phyloP scores from a whole-genome alignment of 2,113 vertebrate species.

The Hyperopisus bebe region DNA sequence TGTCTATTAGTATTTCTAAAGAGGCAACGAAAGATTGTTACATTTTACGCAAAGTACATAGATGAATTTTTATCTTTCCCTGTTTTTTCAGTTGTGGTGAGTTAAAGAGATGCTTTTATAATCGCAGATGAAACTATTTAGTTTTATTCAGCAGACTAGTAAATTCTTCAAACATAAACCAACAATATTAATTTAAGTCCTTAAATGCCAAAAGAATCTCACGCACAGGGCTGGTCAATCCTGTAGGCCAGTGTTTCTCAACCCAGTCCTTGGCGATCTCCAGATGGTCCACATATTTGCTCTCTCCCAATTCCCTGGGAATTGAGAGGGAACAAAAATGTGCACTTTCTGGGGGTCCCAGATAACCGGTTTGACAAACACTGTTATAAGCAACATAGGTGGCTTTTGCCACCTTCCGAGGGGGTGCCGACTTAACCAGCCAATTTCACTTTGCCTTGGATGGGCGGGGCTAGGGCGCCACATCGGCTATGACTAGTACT shows the following conservation, averaged over 20 bases:
- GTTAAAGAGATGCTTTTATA: neutral
- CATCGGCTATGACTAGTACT: neutral
- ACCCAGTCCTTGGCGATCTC: neutral
- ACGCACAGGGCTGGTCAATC: neutral
- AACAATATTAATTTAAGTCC: neutral
- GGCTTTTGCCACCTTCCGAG: neutral
- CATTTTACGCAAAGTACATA: neutral
- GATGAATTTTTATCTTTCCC: neutral
- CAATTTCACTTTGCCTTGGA: neutral
- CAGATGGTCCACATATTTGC: neutral
- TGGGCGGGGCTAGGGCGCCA: neutral
- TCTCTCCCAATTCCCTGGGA: neutral
- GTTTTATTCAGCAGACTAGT: neutral
- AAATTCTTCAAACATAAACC: neutral
- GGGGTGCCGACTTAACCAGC: neutral
- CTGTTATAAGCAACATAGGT: neutral
- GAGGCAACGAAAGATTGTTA: neutral
- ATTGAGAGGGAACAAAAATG: neutral
- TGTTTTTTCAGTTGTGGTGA: neutral
- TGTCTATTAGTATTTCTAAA: neutral
- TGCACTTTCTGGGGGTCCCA: neutral
- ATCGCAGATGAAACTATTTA: neutral
- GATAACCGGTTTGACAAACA: neutral
- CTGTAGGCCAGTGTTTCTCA: neutral
- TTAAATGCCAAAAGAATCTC: neutral